Evolutionary conservation across 2,888 invertebrate genomes (phyloP), one percentile per base, ranked within the genome.

Genomic region (Tipula helvola): DNA sequence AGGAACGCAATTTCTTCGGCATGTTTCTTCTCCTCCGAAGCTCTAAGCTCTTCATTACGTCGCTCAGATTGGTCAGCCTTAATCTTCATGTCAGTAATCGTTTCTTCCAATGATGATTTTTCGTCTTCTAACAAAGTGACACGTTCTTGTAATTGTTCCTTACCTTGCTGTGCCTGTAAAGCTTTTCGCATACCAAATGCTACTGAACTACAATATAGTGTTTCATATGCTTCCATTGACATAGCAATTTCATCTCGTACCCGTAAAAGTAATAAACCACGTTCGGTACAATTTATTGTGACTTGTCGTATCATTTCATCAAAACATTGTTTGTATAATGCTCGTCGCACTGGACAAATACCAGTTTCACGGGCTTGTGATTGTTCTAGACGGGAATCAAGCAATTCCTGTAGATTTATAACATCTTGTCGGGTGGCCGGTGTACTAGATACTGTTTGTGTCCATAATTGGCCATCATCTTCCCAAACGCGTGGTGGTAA

Each of bases 181-280:
- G 99, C 98, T 93, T 99, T 99, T 88, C 99, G 94, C 95, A 99
- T 97, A 39, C 98, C 99, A 90, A 98, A 99, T 0, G 99, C 98
- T 86, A 99, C 97, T 87, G 98, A 98, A 91, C 98, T 98, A 91
- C 99, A 99, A 90, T 99, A 98, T 1, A 99, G 93, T 0, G 98
- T 97, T 91, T 98, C 98, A 90, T 98, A 99, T 0, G 99, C 98
- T 89, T 98, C 96, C 92, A 99, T 96, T 0, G 99, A 98, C 95
- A 99, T 98, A 88, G 96, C 94, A 87, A 99, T 96, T 92, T 99
- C 99, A 90, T 99, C 99, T 36, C 99, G 94, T 4, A 99, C 96
- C 89, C 99, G 93, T 86, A 99, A 92, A 86, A 99, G 92, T 5
- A 99, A 92, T n/a, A 99, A 93, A 3, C 99, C 99, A 89, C 99